A percentile compares a stretch with the other conserved stretches of the same genome.
phyloP scores from a whole-genome alignment of 1,140 invertebrate species.

The Drosophila nikananu region DNA sequence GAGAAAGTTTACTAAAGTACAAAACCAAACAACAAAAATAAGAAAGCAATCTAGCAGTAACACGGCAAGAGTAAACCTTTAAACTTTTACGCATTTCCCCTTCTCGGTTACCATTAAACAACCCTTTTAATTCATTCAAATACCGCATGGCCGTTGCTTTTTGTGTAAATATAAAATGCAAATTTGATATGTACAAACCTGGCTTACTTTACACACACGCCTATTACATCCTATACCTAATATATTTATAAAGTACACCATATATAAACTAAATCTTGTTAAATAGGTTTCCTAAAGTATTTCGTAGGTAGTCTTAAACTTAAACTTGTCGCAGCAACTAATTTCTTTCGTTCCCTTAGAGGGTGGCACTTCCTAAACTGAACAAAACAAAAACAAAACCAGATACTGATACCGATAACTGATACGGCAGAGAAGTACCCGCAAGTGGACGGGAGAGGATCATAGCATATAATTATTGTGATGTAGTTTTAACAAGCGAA shows the following conservation, averaged over 20 bases:
- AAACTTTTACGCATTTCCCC: slow-evolving; percentile 41
- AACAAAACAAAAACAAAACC: slow-evolving; percentile 10
- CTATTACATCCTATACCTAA: slow-evolving; percentile 33
- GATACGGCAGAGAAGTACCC: slow-evolving; percentile 14
- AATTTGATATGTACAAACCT: slow-evolving; percentile 56
- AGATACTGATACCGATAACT: slow-evolving; percentile 25
- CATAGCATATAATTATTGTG: slow-evolving; percentile 85
- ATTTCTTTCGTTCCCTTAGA: slow-evolving; percentile 31
- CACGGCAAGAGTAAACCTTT: slow-evolving; percentile 29
- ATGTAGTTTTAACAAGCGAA: slow-evolving; percentile 83
- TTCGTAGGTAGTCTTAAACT: slow-evolving; percentile 71
- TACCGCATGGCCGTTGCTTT: slow-evolving; percentile 20
- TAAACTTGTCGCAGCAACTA: slow-evolving; percentile 51
- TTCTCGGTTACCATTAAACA: neutral
- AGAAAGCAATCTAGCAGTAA: slow-evolving; percentile 76
- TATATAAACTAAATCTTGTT: slow-evolving; percentile 68
- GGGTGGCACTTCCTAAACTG: slow-evolving; percentile 43
- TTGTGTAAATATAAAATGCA: slow-evolving; percentile 52
- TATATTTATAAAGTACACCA: slow-evolving; percentile 33
- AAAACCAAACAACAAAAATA: slow-evolving; percentile 54
- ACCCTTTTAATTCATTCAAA: slow-evolving; percentile 1
- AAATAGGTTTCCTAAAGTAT: slow-evolving; percentile 80
- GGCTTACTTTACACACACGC: slow-evolving; percentile 55
- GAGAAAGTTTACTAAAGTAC: slow-evolving; percentile 75
- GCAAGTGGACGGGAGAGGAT: slow-evolving; percentile 46